These are phyloP conservation scores for Vanessa atalanta DNA, from an alignment of 1,140 invertebrate species.

Conservation along the genomic window DNA sequence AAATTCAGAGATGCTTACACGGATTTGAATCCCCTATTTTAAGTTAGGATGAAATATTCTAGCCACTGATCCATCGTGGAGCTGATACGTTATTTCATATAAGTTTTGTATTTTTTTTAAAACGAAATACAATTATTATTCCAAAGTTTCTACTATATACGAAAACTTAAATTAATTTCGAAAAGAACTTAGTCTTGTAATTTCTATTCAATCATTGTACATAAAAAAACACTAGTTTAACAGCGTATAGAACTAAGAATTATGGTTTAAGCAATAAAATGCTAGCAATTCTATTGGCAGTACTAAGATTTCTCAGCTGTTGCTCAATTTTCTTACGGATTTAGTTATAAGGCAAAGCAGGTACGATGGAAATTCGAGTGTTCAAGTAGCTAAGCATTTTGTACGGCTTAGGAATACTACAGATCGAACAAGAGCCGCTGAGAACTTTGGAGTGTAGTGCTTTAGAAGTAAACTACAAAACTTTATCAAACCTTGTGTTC, in stretches of 20 bases:
- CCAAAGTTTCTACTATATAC: too few relatives aligned
- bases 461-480: conserved; percentile 5
- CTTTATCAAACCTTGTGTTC: conserved; percentile 5
- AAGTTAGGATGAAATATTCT: too few relatives aligned
- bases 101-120: too few relatives aligned
- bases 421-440: conserved; percentile 2
- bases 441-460: conserved; percentile 15
- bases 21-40: too few relatives aligned
- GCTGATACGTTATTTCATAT: too few relatives aligned
- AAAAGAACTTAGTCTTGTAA: too few relatives aligned
- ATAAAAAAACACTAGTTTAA: neutral
- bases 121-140: too few relatives aligned
- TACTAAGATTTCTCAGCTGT: neutral
- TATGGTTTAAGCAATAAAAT: neutral
- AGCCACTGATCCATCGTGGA: too few relatives aligned
- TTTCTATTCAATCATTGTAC: neutral
- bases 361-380: conserved; percentile 15
- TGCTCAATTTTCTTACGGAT: conserved; percentile 10
- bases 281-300: neutral
- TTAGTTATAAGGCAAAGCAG: conserved; percentile 13
- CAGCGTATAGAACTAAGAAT: neutral
- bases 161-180: too few relatives aligned
- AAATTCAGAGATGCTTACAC: too few relatives aligned
- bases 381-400: conserved; percentile 12
- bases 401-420: conserved; percentile 14